These are phyloP conservation scores for Propsilocerus akamusi DNA, from an alignment of 1,140 invertebrate species.

Conservation along the genomic window DNA sequence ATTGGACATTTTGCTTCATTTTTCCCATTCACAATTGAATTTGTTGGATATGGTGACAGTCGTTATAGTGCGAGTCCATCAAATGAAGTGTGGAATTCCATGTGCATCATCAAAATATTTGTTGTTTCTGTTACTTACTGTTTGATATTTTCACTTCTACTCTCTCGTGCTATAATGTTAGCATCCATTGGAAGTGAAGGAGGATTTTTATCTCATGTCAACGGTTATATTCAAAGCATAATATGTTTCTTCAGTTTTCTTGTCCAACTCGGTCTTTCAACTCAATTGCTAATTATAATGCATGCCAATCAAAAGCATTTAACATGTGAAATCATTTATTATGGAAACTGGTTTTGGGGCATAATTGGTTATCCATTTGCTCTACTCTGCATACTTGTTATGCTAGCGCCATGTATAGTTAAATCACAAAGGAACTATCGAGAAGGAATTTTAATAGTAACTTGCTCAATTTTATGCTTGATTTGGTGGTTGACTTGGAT, in stretches of 20 bases:
- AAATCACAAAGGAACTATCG: slow-evolving; percentile 40
- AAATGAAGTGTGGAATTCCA: slow-evolving; percentile 12
- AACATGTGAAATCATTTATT: slow-evolving; percentile 24
- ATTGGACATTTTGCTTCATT: slow-evolving; percentile 32
- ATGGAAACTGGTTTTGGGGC: slow-evolving; percentile 23
- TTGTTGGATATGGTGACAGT: slow-evolving; percentile 16
- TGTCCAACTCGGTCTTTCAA: slow-evolving; percentile 30
- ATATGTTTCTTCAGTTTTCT: slow-evolving; percentile 33
- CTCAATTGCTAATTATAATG: slow-evolving; percentile 25
- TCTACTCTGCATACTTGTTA: slow-evolving; percentile 28
- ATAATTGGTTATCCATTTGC: slow-evolving; percentile 32
- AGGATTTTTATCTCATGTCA: slow-evolving; percentile 38
- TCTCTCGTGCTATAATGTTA: slow-evolving; percentile 33
- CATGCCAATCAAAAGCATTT: slow-evolving; percentile 20
- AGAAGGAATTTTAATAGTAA: slow-evolving; percentile 30
- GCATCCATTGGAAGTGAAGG: slow-evolving; percentile 33
- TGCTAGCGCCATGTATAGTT: slow-evolving; percentile 31
- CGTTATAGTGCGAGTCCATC: neutral
- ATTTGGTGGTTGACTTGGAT: slow-evolving; percentile 33
- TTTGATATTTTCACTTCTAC: slow-evolving; percentile 30
- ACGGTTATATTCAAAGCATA: slow-evolving; percentile 34
- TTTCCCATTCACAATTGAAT: slow-evolving; percentile 32
- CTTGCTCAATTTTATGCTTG: slow-evolving; percentile 18
- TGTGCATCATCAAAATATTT: slow-evolving; percentile 22
- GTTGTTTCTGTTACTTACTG: slow-evolving; percentile 30